Percentiles rank a stretch among this genome's conserved stretches.
phyloP scores from a whole-genome alignment of 2,797 vertebrate species.

The Spheniscus humboldti region DNA sequence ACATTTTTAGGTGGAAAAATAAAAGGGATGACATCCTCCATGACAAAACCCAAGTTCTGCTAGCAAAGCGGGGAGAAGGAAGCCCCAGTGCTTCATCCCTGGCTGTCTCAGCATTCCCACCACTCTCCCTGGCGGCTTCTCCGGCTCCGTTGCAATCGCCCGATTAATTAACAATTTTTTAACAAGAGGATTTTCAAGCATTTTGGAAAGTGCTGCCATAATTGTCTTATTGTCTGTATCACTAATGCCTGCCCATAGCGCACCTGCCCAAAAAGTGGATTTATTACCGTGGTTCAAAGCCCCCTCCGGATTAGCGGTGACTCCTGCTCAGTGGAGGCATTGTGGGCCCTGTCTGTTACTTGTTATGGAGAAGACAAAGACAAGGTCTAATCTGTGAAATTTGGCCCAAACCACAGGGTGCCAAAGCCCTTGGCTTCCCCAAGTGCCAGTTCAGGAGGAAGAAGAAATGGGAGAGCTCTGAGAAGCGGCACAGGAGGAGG shows the following conservation, averaged over 20 bases:
- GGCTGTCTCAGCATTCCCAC: neutral
- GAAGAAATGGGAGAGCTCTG: constrained; percentile 70
- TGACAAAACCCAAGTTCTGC: accelerated
- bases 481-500: constrained; percentile 67
- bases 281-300: neutral
- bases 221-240: neutral
- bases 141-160: neutral
- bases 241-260: neutral
- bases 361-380: constrained; percentile 14
- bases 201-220: neutral
- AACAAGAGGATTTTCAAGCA: neutral
- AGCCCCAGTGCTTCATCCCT: accelerated
- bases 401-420: constrained; percentile 30
- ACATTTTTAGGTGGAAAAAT: neutral
- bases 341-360: constrained; percentile 11
- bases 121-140: neutral
- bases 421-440: constrained; percentile 4
- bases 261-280: constrained; percentile 24
- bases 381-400: constrained; percentile 52
- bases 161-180: neutral
- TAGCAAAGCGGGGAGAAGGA: neutral
- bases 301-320: neutral
- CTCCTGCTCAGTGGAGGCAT: constrained; percentile 4
- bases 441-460: constrained; percentile 42
- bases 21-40: neutral